Percentiles rank a stretch among this genome's conserved stretches.
phyloP scores from a whole-genome alignment of 2,113 vertebrate species.

The Clarias magur region DNA sequence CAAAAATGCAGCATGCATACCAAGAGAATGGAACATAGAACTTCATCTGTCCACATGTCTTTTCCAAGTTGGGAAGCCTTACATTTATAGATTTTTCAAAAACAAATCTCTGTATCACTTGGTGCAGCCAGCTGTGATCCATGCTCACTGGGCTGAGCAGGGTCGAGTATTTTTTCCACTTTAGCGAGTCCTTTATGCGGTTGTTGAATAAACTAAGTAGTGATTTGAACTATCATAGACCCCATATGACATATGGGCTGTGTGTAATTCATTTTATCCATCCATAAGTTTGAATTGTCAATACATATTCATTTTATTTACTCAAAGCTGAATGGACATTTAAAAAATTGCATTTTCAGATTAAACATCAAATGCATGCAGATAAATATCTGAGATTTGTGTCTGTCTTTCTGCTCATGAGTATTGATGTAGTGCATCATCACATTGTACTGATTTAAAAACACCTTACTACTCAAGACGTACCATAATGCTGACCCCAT shows the following conservation, averaged over 20 bases:
- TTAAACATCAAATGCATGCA: background rate
- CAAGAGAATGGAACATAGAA: background rate
- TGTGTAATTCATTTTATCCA: background rate
- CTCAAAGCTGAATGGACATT: background rate
- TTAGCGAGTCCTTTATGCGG: background rate
- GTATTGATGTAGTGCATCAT: slow-evolving; percentile 6
- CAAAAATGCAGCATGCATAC: background rate
- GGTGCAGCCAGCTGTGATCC: background rate
- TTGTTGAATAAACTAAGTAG: background rate
- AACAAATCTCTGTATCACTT: background rate
- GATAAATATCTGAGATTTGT: background rate
- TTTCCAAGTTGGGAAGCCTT: background rate
- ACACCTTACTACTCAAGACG: no score
- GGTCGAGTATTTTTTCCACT: background rate
- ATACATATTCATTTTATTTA: background rate
- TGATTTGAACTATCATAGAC: background rate
- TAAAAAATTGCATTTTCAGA: background rate
- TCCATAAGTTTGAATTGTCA: background rate
- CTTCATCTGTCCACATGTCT: background rate
- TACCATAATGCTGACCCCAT: no score
- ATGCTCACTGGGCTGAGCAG: background rate
- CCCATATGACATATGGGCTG: background rate
- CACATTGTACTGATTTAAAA: no score
- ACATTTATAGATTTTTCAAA: background rate
- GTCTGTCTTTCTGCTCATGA: slow-evolving; percentile 4